Base-by-base conservation (phyloP, 2,113 vertebrate genomes). In the Clupea harengus region DNA sequence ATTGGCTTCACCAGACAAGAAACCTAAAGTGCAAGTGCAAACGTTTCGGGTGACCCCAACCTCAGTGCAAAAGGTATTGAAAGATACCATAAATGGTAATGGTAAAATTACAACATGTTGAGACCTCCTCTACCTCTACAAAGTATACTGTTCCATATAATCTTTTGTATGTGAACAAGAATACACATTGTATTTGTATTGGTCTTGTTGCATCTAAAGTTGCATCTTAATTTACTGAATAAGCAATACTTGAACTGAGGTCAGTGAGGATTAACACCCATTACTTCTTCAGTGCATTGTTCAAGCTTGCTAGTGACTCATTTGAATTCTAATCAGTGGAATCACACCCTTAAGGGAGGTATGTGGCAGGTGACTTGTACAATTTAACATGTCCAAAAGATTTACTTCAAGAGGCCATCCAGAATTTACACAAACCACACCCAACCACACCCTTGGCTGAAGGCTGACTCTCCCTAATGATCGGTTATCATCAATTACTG, bases 331-430 rank as follows among this genome's bases (percentile, higher is more conserved):
- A 32, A 72, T 72, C 10, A 78, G 13, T 28, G 28, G 4, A 17
- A 78, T 78, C 28, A 78, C 28, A 5, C 28, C 72, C 4, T 9
- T 39, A 32, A 78, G 72, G 4, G 28, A 78, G 11, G 20, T 2
- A n/a, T 64, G 60, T 25, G 28, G 32, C 28, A 78, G 28, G 32
- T 39, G 72, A 44, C 39, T 78, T 78, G 72, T 15, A 78, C 25
- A 75, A 10, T 75, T 75, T 78, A 78, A 39, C 72, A 78, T 78
- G 28, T 78, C 72, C 72, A 78, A 78, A 78, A 15, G 72, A 39
- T 25, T n/a, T 7, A 6, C 9, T 67, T 13, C 72, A 78, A 32
- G 10, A 78, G 72, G 72, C 72, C 72, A 17, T 78, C 72, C 28
- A 5, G 28, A 44, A 6, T 22, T 6, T 5, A 22, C 25, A 78